Conservation (phyloP, 2,113 vertebrate genomes). For the Labeo catla region DNA sequence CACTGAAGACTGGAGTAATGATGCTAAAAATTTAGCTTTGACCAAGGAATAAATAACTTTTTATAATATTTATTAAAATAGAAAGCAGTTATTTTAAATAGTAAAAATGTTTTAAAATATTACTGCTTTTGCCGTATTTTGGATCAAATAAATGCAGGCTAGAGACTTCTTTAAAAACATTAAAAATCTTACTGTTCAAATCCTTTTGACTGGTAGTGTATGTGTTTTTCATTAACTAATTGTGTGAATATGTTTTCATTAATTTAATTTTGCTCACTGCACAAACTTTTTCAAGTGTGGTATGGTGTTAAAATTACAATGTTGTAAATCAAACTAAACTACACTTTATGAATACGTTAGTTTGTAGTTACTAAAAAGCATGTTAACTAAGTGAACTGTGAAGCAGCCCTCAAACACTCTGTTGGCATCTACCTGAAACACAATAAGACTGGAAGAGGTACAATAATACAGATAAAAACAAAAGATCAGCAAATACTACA, state of each 20-base stretch:
- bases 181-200: too few relatives aligned
- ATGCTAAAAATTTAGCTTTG: too few relatives aligned
- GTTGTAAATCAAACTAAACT: neutral
- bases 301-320: neutral
- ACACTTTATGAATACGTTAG: neutral
- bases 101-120: too few relatives aligned
- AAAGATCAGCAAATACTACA: conserved; percentile 1
- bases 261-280: neutral
- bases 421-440: conserved; percentile 23
- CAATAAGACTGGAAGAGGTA: conserved; percentile 17
- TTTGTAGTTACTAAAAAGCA: neutral
- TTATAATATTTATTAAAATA: too few relatives aligned
- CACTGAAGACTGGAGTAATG: too few relatives aligned
- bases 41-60: too few relatives aligned
- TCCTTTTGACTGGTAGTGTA: too few relatives aligned
- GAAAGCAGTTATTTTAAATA: too few relatives aligned
- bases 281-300: neutral
- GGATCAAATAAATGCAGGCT: too few relatives aligned
- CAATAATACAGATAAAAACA: neutral
- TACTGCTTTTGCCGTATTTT: too few relatives aligned
- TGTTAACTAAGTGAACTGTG: neutral
- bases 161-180: too few relatives aligned
- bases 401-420: neutral
- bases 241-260: neutral
- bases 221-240: too few relatives aligned